These are phyloP conservation scores for Escarpia spicata DNA, from an alignment of 2,888 invertebrate genomes.

Conservation along the genomic window DNA sequence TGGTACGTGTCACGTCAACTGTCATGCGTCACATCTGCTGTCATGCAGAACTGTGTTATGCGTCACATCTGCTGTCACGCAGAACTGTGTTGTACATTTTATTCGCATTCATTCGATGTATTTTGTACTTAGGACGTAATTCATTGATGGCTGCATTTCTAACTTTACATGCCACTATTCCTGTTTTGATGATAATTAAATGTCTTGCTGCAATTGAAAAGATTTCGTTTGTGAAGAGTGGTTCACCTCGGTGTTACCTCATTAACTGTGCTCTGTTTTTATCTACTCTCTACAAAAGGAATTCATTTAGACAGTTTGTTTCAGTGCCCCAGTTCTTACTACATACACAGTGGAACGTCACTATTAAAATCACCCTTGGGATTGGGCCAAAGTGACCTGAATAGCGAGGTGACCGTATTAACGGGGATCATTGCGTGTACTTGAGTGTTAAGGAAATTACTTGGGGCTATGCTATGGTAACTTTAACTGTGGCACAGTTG, in stretches of 20 bases:
- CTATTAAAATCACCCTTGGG: too few species aligned
- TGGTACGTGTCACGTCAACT: not conserved
- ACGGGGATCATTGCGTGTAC: too few species aligned
- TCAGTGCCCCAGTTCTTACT: not conserved
- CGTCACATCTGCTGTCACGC: not conserved
- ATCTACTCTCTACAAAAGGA: not conserved
- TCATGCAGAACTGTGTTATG: not conserved
- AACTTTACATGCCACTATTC: not conserved
- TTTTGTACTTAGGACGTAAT: not conserved
- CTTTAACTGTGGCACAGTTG: too few species aligned
- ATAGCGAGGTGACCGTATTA: too few species aligned
- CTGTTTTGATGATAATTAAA: not conserved
- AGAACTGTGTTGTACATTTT: not conserved
- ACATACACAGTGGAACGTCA: too few species aligned
- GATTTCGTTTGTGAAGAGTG: not conserved
- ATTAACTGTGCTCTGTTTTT: not conserved
- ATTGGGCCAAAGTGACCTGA: too few species aligned
- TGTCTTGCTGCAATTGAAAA: not conserved
- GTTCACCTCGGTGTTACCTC: not conserved
- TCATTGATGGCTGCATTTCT: not conserved
- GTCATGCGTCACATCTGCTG: not conserved
- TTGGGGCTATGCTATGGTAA: too few species aligned
- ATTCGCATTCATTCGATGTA: not conserved
- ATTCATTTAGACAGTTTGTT: not conserved
- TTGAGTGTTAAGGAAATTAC: too few species aligned